Evolutionary conservation across 2,113 vertebrate species (phyloP), one percentile per base, ranked within the genome.

Genomic region (Theristicus caerulescens): DNA sequence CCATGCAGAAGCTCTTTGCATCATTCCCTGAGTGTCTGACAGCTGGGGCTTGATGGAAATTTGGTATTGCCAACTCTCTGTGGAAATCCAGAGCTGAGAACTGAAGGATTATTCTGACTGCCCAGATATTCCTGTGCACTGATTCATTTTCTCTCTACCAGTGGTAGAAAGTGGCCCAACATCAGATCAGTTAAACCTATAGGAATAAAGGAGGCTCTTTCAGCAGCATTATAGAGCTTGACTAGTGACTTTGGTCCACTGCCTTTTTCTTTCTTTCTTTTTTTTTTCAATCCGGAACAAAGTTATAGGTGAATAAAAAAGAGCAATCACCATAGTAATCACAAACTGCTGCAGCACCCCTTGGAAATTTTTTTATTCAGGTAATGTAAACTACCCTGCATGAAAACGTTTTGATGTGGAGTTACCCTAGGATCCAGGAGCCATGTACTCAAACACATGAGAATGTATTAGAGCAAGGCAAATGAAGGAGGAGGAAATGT

Each of bases 401-500:
- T 46, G 57, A 49, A 78, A 70, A 51, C 0, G 0, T 57, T 94
- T 62, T 1, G 6, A 3, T 69, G 29, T 1, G 3, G 51, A 42
- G 49, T 73, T 70, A 42, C 40, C 20, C 4, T 18, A 22, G 34
- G 40, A 66, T 78, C 34, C 40, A 32, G 27, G 40, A 84, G 36
- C 19, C 34, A 9, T 14, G 19, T 57, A 38, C 31, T 58, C 20
- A 80, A 34, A 79, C 7, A 51, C 4, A 4, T 16, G 49, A 34
- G 31, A 67, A 54, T 19, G 15, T 83, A 17, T 80, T 76, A 80
- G 71, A 86, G 25, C n/a, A 69, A 79, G 38, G 44, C 26, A 86
- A 66, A 57, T 22, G 32, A 44, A 52, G 18, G 36, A 91, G 25
- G 32, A 67, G 26, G 54, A 86, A 49, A 80, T 86, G 7, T 18